A percentile compares a stretch with the other conserved stretches of the same genome.
Conservation (phyloP, 2,888 invertebrate genomes). For the Lithosia quadra region DNA sequence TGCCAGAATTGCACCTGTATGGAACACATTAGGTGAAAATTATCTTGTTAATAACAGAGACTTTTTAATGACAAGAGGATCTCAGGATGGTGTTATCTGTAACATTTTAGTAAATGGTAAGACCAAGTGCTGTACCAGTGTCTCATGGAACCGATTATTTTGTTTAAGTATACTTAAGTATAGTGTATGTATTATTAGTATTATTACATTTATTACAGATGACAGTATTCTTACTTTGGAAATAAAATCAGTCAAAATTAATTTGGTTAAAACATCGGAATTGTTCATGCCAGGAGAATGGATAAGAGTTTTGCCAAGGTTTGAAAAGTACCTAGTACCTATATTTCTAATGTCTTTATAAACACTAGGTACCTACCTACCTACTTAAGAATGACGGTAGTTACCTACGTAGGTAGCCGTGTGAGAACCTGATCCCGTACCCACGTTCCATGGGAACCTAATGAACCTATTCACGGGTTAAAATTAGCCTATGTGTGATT, state of each 20-base stretch:
- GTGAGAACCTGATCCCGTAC: too few relatives aligned
- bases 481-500: too few relatives aligned
- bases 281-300: slow-evolving; percentile 68
- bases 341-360: neutral
- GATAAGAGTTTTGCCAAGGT: slow-evolving; percentile 79
- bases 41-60: slow-evolving; percentile 78
- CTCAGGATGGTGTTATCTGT: slow-evolving; percentile 72
- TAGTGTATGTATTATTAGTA: neutral
- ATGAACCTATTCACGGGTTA: too few relatives aligned
- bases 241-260: slow-evolving; percentile 72
- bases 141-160: neutral
- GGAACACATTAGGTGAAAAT: slow-evolving; percentile 72
- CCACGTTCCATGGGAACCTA: too few relatives aligned
- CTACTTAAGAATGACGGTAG: too few relatives aligned
- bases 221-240: slow-evolving; percentile 49
- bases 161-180: neutral
- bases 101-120: slow-evolving; percentile 63
- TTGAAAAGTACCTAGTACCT: slow-evolving; percentile 15
- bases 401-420: too few relatives aligned
- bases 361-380: neutral
- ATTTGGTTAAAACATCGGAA: slow-evolving; percentile 63
- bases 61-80: slow-evolving; percentile 66
- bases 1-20: slow-evolving; percentile 76
- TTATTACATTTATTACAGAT: slow-evolving; percentile 21
- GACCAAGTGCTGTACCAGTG: neutral